These are phyloP conservation scores for Antedon mediterranea DNA, from an alignment of 53 echinoderm and acorn worm species.

Conservation along the genomic window DNA sequence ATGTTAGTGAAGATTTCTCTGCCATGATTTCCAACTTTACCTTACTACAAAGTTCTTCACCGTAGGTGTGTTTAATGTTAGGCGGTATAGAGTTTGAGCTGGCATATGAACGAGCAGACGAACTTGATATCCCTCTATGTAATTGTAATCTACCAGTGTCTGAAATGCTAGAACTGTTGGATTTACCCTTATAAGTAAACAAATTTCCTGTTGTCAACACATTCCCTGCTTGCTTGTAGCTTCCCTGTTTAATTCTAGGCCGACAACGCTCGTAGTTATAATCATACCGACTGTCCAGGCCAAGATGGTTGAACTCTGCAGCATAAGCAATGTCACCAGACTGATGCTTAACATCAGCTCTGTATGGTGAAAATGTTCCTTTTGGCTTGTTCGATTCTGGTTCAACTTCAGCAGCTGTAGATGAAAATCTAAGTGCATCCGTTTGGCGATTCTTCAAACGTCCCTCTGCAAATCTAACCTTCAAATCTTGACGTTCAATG, in stretches of 20 bases:
- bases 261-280: slow-evolving; percentile 54
- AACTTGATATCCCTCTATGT: background rate
- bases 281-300: slow-evolving; percentile 30
- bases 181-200: slow-evolving; percentile 37
- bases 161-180: background rate
- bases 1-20: background rate
- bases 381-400: slow-evolving; percentile 40
- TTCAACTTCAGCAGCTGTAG: slow-evolving; percentile 29
- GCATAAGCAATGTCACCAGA: slow-evolving; percentile 60
- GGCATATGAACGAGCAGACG: slow-evolving; percentile 4
- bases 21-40: slow-evolving; percentile 23
- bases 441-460: slow-evolving; percentile 34
- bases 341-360: slow-evolving; percentile 53
- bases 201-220: slow-evolving; percentile 47
- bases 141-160: background rate
- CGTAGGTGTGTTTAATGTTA: slow-evolving; percentile 63
- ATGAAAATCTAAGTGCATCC: slow-evolving; percentile 23
- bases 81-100: slow-evolving; percentile 41
- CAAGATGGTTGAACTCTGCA: slow-evolving; percentile 58
- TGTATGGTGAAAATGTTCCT: slow-evolving; percentile 43
- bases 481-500: slow-evolving; percentile 35
- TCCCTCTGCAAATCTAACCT: slow-evolving; percentile 35
- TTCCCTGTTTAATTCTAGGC: slow-evolving; percentile 20
- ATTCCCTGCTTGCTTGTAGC: slow-evolving; percentile 41
- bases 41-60: slow-evolving; percentile 38